A percentile compares a stretch with the other conserved stretches of the same genome.
These are phyloP conservation scores for Drosophila falleni DNA, from an alignment of 2,888 invertebrate species.

Conservation along the genomic window DNA sequence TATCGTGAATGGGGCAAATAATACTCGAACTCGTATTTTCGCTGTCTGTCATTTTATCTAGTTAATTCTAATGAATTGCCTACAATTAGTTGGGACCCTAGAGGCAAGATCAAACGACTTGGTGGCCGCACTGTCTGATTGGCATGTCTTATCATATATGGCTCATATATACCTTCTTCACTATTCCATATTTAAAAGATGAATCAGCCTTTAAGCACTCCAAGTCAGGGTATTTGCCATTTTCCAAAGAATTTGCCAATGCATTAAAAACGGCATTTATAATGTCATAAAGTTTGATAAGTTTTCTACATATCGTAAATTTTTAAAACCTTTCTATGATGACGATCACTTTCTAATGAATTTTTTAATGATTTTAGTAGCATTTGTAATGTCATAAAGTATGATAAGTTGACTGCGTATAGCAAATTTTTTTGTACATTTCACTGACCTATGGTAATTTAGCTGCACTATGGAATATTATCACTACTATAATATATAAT, in stretches of 20 bases:
- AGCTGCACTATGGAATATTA: not conserved
- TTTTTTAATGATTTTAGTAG: not conserved
- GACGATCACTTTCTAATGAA: not conserved
- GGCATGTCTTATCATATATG: conserved; percentile 46
- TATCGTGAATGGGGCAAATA: conserved; percentile 25
- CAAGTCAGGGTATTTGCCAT: not conserved
- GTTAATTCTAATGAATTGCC: conserved; percentile 31
- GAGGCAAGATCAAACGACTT: not conserved
- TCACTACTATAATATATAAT: not conserved
- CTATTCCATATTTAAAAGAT: not conserved
- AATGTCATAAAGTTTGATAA: not conserved
- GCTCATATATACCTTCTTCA: not conserved
- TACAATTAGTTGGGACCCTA: conserved; percentile 23
- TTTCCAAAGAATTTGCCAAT: conserved; percentile 7
- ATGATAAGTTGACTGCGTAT: not conserved
- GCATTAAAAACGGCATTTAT: not conserved
- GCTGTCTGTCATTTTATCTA: conserved; percentile 34
- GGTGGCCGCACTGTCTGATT: conserved; percentile 36
- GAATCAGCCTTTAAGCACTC: conserved; percentile 16
- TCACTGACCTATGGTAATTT: not conserved
- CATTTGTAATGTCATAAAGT: not conserved
- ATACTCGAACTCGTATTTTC: conserved; percentile 3
- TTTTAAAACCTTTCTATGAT: not conserved
- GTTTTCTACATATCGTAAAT: not conserved
- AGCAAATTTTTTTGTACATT: not conserved